Evolutionary conservation across 1,140 invertebrate species (phyloP), one percentile per base, ranked within the genome.

Genomic region (Scaptomyza montana): DNA sequence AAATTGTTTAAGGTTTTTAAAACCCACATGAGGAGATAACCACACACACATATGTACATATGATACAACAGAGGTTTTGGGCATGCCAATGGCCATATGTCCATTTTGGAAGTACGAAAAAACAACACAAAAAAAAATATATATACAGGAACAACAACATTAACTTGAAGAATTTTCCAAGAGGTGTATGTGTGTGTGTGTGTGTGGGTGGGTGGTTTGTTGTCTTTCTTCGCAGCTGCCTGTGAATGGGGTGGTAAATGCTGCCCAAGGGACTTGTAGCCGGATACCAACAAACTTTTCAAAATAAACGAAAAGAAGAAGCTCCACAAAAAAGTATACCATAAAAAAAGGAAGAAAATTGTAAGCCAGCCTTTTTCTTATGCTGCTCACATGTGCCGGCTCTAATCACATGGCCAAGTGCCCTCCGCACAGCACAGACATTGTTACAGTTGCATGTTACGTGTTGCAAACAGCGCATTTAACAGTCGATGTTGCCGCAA

Each of bases 251-350:
- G 86, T 90, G 86, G 86, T 81, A 90, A 90, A 90, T 90, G 86
- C 86, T 87, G 86, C 86, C 86, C 86, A 90, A 80, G 86, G 86
- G 86, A 90, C 86, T 89, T 89, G 84, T 89, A 89, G 85, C 84
- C 81, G 85, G 85, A 89, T 89, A 89, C 84, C 84, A 89, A 89
- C 84, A 89, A 89, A 89, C 76, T 89, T 89, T 86, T 89, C 64
- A 74, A 79, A 84, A 80, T 76, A 78, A 80, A 78, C 82, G 79
- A 79, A 79, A 74, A 67, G 69, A 61, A 65, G 64, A 61, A 16
- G 71, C 71, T 47, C 62, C 70, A 55, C 36, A 53, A 55, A 55
- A 64, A 59, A 66, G 75, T 70, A 84, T 54, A 4, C n/a, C 64
- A 21, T 60, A 39, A 50, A 50, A 51, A 16, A 25, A 61, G 33